Conservation (phyloP, 2,113 vertebrate species). For the Rousettus leschenaultii region DNA sequence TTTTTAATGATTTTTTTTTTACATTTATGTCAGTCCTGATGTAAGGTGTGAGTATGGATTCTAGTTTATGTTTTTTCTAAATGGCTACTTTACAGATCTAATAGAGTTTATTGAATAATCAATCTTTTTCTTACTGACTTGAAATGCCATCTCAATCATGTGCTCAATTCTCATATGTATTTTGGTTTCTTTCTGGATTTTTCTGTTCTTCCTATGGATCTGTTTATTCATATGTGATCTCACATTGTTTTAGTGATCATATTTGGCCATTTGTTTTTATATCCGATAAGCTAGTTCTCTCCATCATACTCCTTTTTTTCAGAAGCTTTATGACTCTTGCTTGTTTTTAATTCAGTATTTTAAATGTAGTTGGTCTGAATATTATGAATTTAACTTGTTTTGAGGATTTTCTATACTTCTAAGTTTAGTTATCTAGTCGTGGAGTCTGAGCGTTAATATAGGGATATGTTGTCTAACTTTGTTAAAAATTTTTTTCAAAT, state of each 20-base stretch:
- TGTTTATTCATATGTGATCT: background rate
- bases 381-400: slow-evolving; percentile 40
- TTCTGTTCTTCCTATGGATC: background rate
- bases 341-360: slow-evolving; percentile 30
- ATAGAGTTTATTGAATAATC: slow-evolving; percentile 11
- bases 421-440: background rate
- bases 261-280: background rate
- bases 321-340: slow-evolving; percentile 9
- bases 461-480: slow-evolving; percentile 24
- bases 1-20: background rate
- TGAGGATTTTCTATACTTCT: slow-evolving; percentile 5
- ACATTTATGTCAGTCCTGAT: background rate
- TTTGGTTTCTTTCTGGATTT: slow-evolving; percentile 7
- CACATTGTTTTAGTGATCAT: slow-evolving; percentile 21
- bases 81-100: background rate
- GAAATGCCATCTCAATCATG: background rate
- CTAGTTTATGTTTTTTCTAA: background rate
- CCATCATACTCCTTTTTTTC: background rate
- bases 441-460: background rate
- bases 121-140: background rate
- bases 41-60: background rate
- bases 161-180: background rate
- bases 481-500: slow-evolving; percentile 5
- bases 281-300: background rate
- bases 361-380: background rate